Base-by-base conservation (phyloP, 2,797 vertebrate species). In the Cheirogaleus major region DNA sequence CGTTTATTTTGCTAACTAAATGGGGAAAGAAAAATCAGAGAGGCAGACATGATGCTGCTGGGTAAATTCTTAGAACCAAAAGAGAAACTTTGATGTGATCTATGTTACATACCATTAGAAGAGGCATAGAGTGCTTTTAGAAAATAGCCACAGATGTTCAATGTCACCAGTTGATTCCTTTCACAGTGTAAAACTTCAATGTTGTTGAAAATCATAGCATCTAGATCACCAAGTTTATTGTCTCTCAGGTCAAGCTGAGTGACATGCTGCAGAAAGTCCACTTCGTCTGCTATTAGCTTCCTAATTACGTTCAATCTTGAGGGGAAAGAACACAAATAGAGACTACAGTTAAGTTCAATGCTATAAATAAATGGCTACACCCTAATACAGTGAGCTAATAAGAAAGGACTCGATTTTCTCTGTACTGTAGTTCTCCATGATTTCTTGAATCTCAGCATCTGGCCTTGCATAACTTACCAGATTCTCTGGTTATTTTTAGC, bases 151-250 rank as follows among this genome's bases (percentile, higher is more conserved):
- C 99, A 99, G 98, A 99, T 98, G 97, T 98, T 99, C 84, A 99
- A 98, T 57, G 98, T 98, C 57, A 97, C 91, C 98, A 99, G 98
- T 45, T 98, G 98, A 98, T 99, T 99, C 97, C 99, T 99, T 98
- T 99, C 99, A 95, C 99, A 99, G 99, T 99, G 99, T 41, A 99
- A 98, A 96, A 99, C 99, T 98, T 99, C 99, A 43, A 99, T 98
- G 0, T 99, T 99, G 95, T 99, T 99, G 97, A 99, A 99, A 94
- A 99, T 94, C 0, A 99, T 99, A 48, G 99, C 99, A 7, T 99
- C 99, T 93, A 99, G 98, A 43, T 99, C 99, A 11, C 93, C 98
- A 89, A 99, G 99, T 96, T 99, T 98, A 98, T 99, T 99, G 97
- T 99, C 99, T 92, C 99, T 99, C 91, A 99, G 98, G 73, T 99